Conservation (phyloP, 2,888 invertebrate genomes). For the Pinctada fucata region DNA sequence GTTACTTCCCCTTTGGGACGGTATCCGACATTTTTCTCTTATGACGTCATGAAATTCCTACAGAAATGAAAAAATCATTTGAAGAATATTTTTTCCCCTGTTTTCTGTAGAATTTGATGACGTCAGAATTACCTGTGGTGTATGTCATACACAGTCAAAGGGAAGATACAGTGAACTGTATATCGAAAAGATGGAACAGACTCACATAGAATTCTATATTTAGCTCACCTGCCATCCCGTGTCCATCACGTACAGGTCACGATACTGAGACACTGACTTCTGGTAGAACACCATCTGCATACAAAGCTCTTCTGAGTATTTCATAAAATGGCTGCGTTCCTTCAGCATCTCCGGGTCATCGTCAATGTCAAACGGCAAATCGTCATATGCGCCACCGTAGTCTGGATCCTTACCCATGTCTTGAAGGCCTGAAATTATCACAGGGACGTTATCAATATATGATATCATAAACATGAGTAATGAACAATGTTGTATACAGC, state of each 20-base stretch:
- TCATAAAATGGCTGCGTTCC: slow-evolving; percentile 73
- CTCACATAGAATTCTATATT: no score
- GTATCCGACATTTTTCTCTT: no score
- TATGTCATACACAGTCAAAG: no score
- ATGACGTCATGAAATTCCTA: no score
- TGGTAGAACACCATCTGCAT: slow-evolving; percentile 73
- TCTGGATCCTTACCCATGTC: slow-evolving; percentile 74
- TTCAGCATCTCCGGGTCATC: slow-evolving; percentile 70
- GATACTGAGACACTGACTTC: slow-evolving; percentile 61
- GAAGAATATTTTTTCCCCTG: no score
- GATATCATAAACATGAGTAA: not conserved
- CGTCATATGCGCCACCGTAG: slow-evolving; percentile 65
- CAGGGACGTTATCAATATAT: not conserved
- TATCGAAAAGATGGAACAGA: no score
- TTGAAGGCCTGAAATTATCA: slow-evolving; percentile 62
- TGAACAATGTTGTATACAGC: not conserved
- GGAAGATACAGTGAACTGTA: no score
- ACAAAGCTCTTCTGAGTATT: slow-evolving; percentile 67
- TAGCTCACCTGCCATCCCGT: slow-evolving; percentile 61
- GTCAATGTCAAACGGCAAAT: slow-evolving; percentile 65
- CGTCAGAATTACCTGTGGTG: no score
- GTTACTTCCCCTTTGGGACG: no score
- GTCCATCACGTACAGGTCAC: slow-evolving; percentile 72
- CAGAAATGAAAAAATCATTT: no score
- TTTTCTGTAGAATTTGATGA: no score